Conservation (phyloP, 2,113 vertebrate genomes). For the Apistogramma diplotaenia region DNA sequence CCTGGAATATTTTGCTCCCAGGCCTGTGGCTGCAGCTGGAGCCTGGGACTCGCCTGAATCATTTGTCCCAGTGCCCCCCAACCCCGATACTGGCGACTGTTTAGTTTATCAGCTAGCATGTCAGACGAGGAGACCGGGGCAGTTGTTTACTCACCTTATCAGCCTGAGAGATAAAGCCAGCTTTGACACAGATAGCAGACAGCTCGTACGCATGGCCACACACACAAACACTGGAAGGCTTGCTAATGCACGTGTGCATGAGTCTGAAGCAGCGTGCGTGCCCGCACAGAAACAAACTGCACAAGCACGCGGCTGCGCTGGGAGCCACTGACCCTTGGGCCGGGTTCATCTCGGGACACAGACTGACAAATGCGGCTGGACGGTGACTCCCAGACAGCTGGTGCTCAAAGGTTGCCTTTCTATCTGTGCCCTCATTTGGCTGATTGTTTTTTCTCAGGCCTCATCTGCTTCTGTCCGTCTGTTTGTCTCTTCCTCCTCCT, state of each 20-base stretch:
- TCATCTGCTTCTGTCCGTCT: slow-evolving; percentile 49
- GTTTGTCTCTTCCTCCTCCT: background rate
- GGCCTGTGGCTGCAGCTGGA: slow-evolving; percentile 30
- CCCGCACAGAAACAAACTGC: background rate
- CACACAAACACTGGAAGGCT: slow-evolving; percentile 27
- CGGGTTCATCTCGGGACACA: slow-evolving; percentile 63
- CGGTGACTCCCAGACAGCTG: slow-evolving; percentile 70
- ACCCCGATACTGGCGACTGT: background rate
- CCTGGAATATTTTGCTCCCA: background rate
- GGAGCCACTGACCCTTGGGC: slow-evolving; percentile 51
- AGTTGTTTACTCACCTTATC: slow-evolving; percentile 72
- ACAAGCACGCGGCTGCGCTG: slow-evolving; percentile 20
- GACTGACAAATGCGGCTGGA: slow-evolving; percentile 60
- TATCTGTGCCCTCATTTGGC: slow-evolving; percentile 63
- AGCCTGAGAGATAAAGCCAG: slow-evolving; percentile 61
- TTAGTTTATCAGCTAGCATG: slow-evolving; percentile 27
- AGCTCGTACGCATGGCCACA: background rate
- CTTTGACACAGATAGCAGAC: slow-evolving; percentile 60
- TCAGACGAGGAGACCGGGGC: slow-evolving; percentile 32
- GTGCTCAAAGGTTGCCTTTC: slow-evolving; percentile 70
- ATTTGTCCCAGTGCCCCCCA: background rate
- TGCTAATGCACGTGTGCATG: background rate
- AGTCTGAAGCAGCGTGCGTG: background rate
- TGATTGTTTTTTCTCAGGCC: slow-evolving; percentile 64
- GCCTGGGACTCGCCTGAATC: slow-evolving; percentile 35